Evolutionary conservation across 2,888 invertebrate genomes (phyloP).

Genomic region (Hydraecia micacea): DNA sequence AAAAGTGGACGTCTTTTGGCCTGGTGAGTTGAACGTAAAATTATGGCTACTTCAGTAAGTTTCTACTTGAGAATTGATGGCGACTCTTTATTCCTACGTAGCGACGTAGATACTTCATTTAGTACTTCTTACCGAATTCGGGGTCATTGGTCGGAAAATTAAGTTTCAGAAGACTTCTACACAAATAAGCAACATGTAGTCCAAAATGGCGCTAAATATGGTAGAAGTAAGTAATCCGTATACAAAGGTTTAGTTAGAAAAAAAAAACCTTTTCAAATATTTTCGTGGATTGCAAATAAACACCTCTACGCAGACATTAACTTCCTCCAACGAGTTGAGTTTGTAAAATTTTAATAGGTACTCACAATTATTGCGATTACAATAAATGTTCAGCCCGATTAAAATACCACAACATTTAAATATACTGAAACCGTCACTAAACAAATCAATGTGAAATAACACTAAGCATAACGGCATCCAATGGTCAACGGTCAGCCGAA

Average conservation of each 20-base stretch:
- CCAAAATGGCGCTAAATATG: neutral
- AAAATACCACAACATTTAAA: constrained; percentile 35
- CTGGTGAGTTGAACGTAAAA: neutral
- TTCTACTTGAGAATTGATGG: neutral
- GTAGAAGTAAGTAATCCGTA: neutral
- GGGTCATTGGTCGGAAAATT: neutral
- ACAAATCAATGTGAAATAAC: constrained; percentile 42
- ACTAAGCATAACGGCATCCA: constrained; percentile 23
- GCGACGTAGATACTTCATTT: neutral
- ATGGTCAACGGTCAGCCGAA: constrained; percentile 43
- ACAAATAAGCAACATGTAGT: constrained; percentile 1
- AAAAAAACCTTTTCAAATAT: neutral
- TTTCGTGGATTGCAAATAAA: neutral
- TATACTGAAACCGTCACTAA: constrained; percentile 43
- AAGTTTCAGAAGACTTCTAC: neutral
- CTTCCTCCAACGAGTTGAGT: neutral
- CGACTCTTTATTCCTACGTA: neutral
- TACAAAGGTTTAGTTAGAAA: neutral
- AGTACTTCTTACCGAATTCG: neutral
- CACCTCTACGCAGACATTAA: neutral
- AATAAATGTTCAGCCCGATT: constrained; percentile 41
- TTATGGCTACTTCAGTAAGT: neutral
- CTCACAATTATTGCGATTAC: constrained; percentile 9
- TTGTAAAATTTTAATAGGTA: neutral
- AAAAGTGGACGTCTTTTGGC: too few species aligned